Base-by-base conservation (phyloP, 53 echinoderm and acorn worm species). In the Arbacia lixula region DNA sequence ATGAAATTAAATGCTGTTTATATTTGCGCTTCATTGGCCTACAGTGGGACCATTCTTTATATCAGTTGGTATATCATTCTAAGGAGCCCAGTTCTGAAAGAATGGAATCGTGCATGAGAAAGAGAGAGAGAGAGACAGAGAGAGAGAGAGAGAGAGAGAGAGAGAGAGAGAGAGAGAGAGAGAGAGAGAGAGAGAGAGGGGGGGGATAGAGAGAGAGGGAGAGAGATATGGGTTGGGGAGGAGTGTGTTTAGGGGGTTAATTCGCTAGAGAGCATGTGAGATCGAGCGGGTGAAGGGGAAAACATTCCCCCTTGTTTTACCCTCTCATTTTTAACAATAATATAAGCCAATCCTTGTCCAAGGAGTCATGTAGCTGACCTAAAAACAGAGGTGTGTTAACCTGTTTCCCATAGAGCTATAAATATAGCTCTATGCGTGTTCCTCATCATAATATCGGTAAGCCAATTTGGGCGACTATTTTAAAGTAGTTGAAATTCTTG, bases 331-430 rank as follows among this genome's bases (percentile, higher is more conserved):
- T n/a, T n/a, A n/a, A n/a, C n/a, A n/a, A n/a, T n/a, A n/a, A n/a
- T n/a, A n/a, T n/a, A n/a, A n/a, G n/a, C n/a, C n/a, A n/a, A n/a
- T n/a, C n/a, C n/a, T n/a, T n/a, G n/a, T n/a, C n/a, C n/a, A n/a
- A n/a, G n/a, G n/a, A n/a, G n/a, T n/a, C n/a, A n/a, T n/a, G n/a
- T 60, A 60, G 11, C 30, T 60, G 60, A 30, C 60, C 27, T 60
- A 9, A 20, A 60, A 60, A 60, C 60, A 26, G 28, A 26, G 2
- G 28, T 0, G 1, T 26, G 33, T 31, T 4, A 2, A 0, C 12
- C 50, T 26, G 33, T 31, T 4, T 2, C 0, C 12, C 50, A 50
- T 17, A 50, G 0, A 50, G 12, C 0, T 17, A 50, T 17, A 50
- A 12, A 1, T 17, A 14, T 50, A 14, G 12, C 19, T 50, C 50